phyloP scores from a whole-genome alignment of 1,140 invertebrate genomes.

The Bombus pyrosoma region DNA sequence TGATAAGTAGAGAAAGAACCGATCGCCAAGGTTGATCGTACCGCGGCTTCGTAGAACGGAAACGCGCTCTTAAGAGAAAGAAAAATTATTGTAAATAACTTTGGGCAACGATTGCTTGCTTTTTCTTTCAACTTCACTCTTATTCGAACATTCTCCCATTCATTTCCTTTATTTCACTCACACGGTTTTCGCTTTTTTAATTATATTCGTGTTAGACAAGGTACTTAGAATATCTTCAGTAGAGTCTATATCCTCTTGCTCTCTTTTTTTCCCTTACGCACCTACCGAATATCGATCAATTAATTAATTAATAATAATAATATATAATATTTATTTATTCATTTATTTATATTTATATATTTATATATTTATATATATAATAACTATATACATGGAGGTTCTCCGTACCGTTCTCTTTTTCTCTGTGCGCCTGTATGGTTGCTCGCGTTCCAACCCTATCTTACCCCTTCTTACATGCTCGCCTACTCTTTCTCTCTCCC shows the following conservation, averaged over 20 bases:
- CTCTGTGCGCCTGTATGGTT: constrained; percentile 37
- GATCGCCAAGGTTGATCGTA: constrained; percentile 23
- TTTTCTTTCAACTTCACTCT: constrained; percentile 8
- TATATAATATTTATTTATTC: constrained; percentile 64
- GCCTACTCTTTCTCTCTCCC: neutral
- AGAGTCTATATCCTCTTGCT: constrained; percentile 70
- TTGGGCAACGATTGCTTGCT: constrained; percentile 46
- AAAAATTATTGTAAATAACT: constrained; percentile 45
- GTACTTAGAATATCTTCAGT: constrained; percentile 78
- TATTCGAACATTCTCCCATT: neutral
- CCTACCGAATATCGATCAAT: constrained; percentile 76
- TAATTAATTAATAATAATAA: constrained; percentile 69
- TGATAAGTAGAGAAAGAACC: neutral
- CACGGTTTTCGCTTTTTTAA: neutral
- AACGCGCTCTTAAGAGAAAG: constrained; percentile 31
- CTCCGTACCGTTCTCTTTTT: constrained; percentile 60
- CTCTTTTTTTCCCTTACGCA: constrained; percentile 73
- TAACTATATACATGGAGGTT: constrained; percentile 77
- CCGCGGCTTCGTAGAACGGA: neutral
- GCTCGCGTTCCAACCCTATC: constrained; percentile 39
- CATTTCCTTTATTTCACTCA: neutral
- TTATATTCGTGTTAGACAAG: constrained; percentile 67
- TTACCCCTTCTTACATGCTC: neutral
- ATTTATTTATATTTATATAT: constrained; percentile 65
- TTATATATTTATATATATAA: constrained; percentile 75